Base-by-base conservation (phyloP, 2,113 vertebrate species). In the Pelodiscus sinensis region DNA sequence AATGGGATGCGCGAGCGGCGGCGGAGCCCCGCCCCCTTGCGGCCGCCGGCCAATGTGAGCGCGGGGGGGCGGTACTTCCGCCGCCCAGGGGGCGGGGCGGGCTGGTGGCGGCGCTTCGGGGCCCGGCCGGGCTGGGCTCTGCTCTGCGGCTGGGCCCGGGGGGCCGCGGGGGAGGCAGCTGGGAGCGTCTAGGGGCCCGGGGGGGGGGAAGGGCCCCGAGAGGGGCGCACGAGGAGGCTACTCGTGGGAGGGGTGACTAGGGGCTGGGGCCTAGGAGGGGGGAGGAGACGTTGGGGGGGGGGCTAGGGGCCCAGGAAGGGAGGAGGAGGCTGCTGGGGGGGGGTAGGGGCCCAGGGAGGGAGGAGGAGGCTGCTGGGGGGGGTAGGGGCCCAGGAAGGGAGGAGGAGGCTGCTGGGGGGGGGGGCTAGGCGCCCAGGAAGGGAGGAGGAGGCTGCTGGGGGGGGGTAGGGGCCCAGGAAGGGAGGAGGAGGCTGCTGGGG, bases 1-100 rank as follows among this genome's bases (percentile, higher is more conserved):
- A 98, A 96, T 97, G 35, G 68, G 0, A 6, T 2, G 9, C 6
- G 18, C 75, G 54, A 95, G 95, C 96, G 95, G 93, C 58, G 79
- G 51, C 9, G 0, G 6, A 0, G 58, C 92, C 65, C 94, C 96
- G n/a, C 97, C 97, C 77, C 85, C 0, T 7, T 1, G 15, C 3
- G 22, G 2, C 52, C 4, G 0, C 0, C 0, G 0, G 1, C 97
- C 95, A 97, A 96, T 97, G 75, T 38, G 2, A 3, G 44, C 0
- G 58, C 9, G 38, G 89, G 83, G 38, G 89, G 83, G 95, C 92
- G 82, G 94, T 92, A 92, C 89, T 95, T 79, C 52, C 90, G 95
- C 80, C 35, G 55, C 80, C 80, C 1, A 27, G 58, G 58, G 27
- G 58, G 58, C 58, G 58, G 58, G 58, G 25, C 25, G 58, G 58